Base-by-base conservation (phyloP, 2,888 invertebrate genomes). In the Meghimatium bilineatum region DNA sequence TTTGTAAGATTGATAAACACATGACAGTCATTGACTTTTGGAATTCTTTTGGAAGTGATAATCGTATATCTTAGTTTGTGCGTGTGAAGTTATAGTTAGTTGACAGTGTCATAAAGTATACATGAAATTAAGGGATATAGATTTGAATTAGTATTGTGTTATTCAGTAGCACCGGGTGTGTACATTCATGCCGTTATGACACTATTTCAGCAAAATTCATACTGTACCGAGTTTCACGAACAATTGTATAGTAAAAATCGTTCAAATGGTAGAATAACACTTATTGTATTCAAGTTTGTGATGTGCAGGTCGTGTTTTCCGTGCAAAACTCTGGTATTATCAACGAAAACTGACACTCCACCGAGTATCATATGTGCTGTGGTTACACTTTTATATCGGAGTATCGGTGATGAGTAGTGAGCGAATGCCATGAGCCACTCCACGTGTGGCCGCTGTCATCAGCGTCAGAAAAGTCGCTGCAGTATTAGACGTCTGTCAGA, bases 401-500 rank as follows among this genome's bases (percentile, higher is more conserved):
- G 1, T 29, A 32, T 52, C 14, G 75, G 23, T 56, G 56, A 52
- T 23, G 36, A 66, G 83, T 84, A 49, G 84, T 34, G 52, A 84
- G 83, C 79, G 76, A 76, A 79, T 85, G 86, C 79, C 82, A 87
- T 86, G 87, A 87, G 83, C 86, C 87, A 88, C 69, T 87, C 89
- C 26, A 85, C 87, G 36, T 89, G 89, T 84, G 86, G 88, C 78
- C 87, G 88, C 36, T 86, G 86, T 77, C 77, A 78, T 17, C 79
- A 72, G 38, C 84, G 85, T 26, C 80, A 85, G 29, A 80, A 85
- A 67, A 87, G 88, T 63, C 76, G 79, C 52, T 76, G 85, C 78
- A 82, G 88, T 29, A 87, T 90, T 77, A 87, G 89, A 12, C 86
- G 87, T 8, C 86, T 90, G 79, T 88, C 88, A 23, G 85, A 86